Evolutionary conservation across 1,140 invertebrate species (phyloP).

Genomic region (Zophobas atratus): DNA sequence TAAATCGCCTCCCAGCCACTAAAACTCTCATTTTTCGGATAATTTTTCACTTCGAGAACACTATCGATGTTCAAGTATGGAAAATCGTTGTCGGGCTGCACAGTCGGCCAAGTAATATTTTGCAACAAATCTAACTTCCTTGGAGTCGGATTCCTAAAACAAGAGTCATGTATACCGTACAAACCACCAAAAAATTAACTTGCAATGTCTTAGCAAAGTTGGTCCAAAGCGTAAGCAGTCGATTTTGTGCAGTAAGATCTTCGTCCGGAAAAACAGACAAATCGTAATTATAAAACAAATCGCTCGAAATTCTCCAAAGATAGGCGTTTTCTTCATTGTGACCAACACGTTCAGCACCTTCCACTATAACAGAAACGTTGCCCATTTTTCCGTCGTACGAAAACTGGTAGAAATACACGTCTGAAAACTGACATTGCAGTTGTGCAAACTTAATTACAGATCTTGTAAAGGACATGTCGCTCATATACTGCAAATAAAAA

Average conservation of each 20-base stretch:
- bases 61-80: conserved; percentile 8
- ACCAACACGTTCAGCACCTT: conserved; percentile 34
- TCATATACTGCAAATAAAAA: conserved; percentile 16
- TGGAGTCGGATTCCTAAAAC: conserved; percentile 39
- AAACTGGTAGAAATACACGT: conserved; percentile 47
- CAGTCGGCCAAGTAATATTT: conserved; percentile 25
- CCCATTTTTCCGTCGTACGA: conserved; percentile 42
- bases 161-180: background rate
- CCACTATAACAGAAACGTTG: conserved; percentile 15
- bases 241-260: conserved; percentile 33
- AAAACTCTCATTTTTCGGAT: conserved; percentile 3
- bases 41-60: conserved; percentile 3
- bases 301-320: conserved; percentile 19
- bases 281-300: conserved; percentile 8
- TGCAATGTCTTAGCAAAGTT: conserved; percentile 49
- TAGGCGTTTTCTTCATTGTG: conserved; percentile 44
- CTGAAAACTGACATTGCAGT: conserved; percentile 21
- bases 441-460: conserved; percentile 19
- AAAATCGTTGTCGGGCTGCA: conserved; percentile 3
- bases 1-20: background rate
- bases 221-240: conserved; percentile 39
- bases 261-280: background rate
- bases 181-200: background rate
- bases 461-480: conserved; percentile 47
- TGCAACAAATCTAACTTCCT: conserved; percentile 16